phyloP scores from a whole-genome alignment of 2,113 vertebrate genomes.

The Sylvicapra grimmia region DNA sequence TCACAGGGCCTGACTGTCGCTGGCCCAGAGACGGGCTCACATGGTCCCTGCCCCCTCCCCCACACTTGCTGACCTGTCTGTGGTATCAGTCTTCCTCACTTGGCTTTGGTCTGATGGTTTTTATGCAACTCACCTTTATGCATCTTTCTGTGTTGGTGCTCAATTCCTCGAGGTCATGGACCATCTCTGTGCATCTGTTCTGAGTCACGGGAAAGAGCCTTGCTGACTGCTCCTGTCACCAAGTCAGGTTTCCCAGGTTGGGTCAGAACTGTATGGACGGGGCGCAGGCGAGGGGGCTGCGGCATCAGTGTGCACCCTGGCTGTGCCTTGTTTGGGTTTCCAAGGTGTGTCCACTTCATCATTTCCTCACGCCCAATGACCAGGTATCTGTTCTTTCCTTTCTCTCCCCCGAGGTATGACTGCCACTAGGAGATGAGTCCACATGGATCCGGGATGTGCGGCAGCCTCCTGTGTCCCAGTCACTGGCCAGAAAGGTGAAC shows the following conservation, averaged over 20 bases:
- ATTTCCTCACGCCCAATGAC: background rate
- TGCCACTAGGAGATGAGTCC: background rate
- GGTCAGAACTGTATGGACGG: background rate
- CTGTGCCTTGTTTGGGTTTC: background rate
- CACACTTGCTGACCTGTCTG: background rate
- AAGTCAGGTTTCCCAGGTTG: background rate
- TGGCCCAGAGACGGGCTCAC: background rate
- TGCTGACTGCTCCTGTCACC: background rate
- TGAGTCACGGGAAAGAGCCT: background rate
- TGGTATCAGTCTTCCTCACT: background rate
- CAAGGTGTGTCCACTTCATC: background rate
- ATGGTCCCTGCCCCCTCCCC: background rate
- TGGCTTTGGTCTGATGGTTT: background rate
- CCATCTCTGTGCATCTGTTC: background rate
- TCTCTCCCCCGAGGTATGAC: background rate
- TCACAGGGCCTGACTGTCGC: background rate
- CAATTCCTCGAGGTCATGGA: background rate
- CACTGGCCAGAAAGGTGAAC: background rate
- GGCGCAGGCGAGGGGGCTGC: accelerated
- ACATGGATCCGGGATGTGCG: accelerated
- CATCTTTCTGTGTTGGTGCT: background rate
- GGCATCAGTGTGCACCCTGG: background rate
- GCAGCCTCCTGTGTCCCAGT: background rate
- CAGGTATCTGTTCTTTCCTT: background rate
- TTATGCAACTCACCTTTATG: background rate